Evolutionary conservation across 2,888 invertebrate genomes (phyloP).

Genomic region (Rhabditoides inermis): DNA sequence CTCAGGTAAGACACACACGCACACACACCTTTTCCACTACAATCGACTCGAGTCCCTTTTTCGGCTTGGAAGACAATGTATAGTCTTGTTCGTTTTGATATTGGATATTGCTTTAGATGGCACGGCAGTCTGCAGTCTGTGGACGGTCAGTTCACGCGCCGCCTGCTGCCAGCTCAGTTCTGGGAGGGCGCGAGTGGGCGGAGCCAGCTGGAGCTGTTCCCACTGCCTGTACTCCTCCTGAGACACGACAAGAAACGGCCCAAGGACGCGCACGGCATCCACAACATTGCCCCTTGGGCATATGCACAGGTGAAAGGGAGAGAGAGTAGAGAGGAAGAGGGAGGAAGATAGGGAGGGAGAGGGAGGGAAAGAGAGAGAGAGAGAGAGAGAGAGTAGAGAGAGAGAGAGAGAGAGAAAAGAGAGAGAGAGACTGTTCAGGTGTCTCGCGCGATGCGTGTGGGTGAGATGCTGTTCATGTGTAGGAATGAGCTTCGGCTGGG

Average conservation of each 20-base stretch:
- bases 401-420: background rate
- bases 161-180: slow-evolving; percentile 17
- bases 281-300: slow-evolving; percentile 21
- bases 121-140: slow-evolving; percentile 24
- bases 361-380: background rate
- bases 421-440: slow-evolving; percentile 7
- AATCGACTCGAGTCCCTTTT: no score
- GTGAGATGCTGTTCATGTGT: slow-evolving; percentile 19
- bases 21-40: no score
- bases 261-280: slow-evolving; percentile 10
- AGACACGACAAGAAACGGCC: slow-evolving; percentile 23
- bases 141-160: slow-evolving; percentile 14
- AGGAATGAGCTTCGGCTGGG: slow-evolving; percentile 21
- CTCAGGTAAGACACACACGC: no score
- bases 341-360: no score
- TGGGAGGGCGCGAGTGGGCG: slow-evolving; percentile 20
- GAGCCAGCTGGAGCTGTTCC: slow-evolving; percentile 21
- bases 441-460: slow-evolving; percentile 21
- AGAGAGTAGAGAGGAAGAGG: background rate
- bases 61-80: no score
- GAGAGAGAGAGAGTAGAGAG: no score
- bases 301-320: slow-evolving; percentile 29
- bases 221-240: slow-evolving; percentile 22
- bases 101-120: no score
- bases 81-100: no score